Base-by-base conservation (phyloP, 2,888 invertebrate species). In the Sesamia inferens region DNA sequence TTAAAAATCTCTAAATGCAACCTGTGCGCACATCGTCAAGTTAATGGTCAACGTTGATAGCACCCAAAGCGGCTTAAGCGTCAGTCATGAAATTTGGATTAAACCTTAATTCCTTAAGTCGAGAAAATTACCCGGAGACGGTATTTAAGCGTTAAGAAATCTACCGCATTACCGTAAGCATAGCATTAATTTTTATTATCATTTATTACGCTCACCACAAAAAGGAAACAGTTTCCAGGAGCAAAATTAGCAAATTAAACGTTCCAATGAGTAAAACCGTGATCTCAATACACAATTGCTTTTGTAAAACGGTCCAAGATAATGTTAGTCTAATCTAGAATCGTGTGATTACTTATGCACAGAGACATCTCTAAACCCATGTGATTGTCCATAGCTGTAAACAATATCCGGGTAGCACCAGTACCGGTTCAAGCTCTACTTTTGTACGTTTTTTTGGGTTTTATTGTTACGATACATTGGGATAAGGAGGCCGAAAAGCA, bases 1-100 rank as follows among this genome's bases (percentile, higher is more conserved):
- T 10, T 5, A 0, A 11, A 58, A 78, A 62, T 22, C 44, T 22
- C 31, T 31, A 68, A 47, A 59, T 64, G 5, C 48, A 42, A 73
- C 48, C 42, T 61, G 63, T 62, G 57, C 63, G 47, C 22, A 63
- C 61, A 48, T 71, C 31, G 39, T 73, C 55, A 64, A 70, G 63
- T 39, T 64, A 24, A 65, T 42, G 22, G 67, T 59, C 19, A 39
- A 42, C 48, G 55, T 71, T 54, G 54, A 83, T 73, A 47, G 13
- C 54, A 5, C 24, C 77, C 19, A 78, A 83, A 76, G 68, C 74
- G 51, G 76, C 78, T 83, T 83, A 76, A 68, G 59, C 24, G 54
- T 71, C 69, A 76, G 71, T 82, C 77, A 78, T 76, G 73, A 78
- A 76, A 76, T 75, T 79, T 75, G 71, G 76, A 85, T 82, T 84